Evolutionary conservation across 2,888 invertebrate genomes (phyloP).

Genomic region (Xestobium rufovillosum): DNA sequence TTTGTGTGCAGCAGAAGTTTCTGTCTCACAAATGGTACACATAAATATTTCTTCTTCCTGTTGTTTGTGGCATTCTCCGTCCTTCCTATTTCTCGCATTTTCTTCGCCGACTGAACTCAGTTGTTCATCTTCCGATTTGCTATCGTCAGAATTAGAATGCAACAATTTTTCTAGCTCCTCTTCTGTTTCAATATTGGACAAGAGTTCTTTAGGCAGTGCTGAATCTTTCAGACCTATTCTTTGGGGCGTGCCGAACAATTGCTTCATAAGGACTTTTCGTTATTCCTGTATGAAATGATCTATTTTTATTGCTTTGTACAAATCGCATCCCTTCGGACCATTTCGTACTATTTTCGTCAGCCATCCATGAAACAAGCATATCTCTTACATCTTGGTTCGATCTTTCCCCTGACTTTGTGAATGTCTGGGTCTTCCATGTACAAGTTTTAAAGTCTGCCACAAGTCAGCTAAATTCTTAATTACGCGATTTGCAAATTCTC

Average conservation of each 20-base stretch:
- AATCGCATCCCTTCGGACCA: slow-evolving; percentile 23
- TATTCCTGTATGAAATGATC: slow-evolving; percentile 14
- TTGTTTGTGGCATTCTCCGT: slow-evolving; percentile 10
- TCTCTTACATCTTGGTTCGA: slow-evolving; percentile 20
- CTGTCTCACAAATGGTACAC: slow-evolving; percentile 14
- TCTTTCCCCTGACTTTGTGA: slow-evolving; percentile 24
- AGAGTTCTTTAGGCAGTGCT: slow-evolving; percentile 12
- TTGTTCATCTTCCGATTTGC: slow-evolving; percentile 5
- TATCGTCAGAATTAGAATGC: no score
- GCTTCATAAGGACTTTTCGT: slow-evolving; percentile 16
- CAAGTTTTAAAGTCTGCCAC: slow-evolving; percentile 35
- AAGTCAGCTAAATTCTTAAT: slow-evolving; percentile 27
- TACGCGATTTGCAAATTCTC: slow-evolving; percentile 31
- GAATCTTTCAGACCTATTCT: slow-evolving; percentile 14
- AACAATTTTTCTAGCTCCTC: slow-evolving; percentile 14
- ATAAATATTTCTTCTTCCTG: no score
- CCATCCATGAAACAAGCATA: slow-evolving; percentile 6
- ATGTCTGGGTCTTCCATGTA: slow-evolving; percentile 31
- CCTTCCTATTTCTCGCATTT: slow-evolving; percentile 3
- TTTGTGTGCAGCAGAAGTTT: slow-evolving; percentile 14
- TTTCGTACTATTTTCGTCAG: slow-evolving; percentile 27
- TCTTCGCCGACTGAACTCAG: slow-evolving; percentile 2
- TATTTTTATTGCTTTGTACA: slow-evolving; percentile 16
- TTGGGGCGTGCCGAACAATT: slow-evolving; percentile 7
- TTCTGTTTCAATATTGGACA: slow-evolving; percentile 10